Evolutionary conservation across 2,888 invertebrate genomes (phyloP), one percentile per base, ranked within the genome.

Genomic region (Macroteleia sp.): DNA sequence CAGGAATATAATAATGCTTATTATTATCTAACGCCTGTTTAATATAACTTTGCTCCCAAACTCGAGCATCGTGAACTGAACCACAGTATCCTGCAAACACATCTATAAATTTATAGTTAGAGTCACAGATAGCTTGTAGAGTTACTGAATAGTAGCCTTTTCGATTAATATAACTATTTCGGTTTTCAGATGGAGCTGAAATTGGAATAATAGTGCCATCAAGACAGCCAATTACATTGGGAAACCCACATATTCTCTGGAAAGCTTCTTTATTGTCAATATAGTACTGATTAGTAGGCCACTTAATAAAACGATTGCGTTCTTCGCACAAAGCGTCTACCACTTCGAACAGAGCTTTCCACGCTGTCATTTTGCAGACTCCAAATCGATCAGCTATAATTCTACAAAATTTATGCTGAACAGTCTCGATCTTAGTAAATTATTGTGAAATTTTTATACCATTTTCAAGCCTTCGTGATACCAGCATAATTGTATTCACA

Each of bases 131-230:
- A 14, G 46, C 46, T 22, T 46, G 46, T 14, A 46, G 14, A 10
- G 46, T 14, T 5, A 22, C 12, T 6, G 20, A 46, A 25, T 46
- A 14, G n/a, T 12, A 22, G 3, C 25, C 46, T 25, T 46, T 22
- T 12, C 46, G 22, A n/a, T 46, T 22, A 10, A 46, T 46, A 14
- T 46, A 46, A 46, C 46, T 46, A 17, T 17, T 25, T 10, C n/a
- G 25, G 12, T 46, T n/a, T 25, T 46, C 46, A 25, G 22, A 25
- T 12, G 46, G 46, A 3, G 22, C 46, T 10, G 9, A 25, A 46
- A 46, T 20, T 5, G 46, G 25, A 12, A 46, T 46, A n/a, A 25
- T 25, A 46, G 25, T 17, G 10, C 46, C 46, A 46, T 46, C 46
- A 6, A 46, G 9, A 16, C 39, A 39, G 2, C 39, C 39, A 5